These are phyloP conservation scores for Pseudococcus viburni DNA, from an alignment of 2,888 invertebrate genomes.

Conservation along the genomic window DNA sequence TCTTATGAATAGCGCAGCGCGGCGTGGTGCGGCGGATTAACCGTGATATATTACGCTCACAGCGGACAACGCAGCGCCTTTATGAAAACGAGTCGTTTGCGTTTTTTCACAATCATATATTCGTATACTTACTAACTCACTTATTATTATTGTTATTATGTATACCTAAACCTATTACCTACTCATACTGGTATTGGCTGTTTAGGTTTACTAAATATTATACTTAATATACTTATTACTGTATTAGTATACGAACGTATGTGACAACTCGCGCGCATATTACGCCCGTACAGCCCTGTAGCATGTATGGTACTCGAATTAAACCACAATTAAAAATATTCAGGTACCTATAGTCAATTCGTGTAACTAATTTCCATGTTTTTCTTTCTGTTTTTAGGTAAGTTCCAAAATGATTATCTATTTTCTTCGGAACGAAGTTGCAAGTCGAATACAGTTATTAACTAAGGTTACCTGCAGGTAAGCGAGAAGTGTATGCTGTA, in stretches of 20 bases:
- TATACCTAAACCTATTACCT: no score
- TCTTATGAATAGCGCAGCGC: conserved; percentile 8
- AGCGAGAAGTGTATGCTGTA: neutral
- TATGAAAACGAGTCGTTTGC: conserved; percentile 56
- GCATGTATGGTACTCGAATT: no score
- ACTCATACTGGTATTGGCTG: neutral
- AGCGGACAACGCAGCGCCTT: conserved; percentile 17
- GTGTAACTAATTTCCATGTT: neutral
- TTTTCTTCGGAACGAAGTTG: neutral
- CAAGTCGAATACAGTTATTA: neutral
- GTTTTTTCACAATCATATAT: neutral
- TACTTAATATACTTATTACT: no score
- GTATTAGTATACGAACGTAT: no score
- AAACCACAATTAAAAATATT: no score
- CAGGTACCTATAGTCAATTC: no score
- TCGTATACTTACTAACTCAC: neutral
- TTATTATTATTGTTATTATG: neutral
- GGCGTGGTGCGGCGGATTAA: conserved; percentile 11
- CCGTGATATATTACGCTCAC: conserved; percentile 57
- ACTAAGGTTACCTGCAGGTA: neutral
- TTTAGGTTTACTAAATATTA: no score
- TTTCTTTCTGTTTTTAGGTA: conserved; percentile 20
- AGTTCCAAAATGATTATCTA: neutral
- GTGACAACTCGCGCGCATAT: no score
- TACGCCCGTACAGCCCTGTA: no score